Percentiles rank a stretch among this genome's conserved stretches.
Conservation (phyloP, 2,113 vertebrate genomes). For the Notarius quadriscutis region DNA sequence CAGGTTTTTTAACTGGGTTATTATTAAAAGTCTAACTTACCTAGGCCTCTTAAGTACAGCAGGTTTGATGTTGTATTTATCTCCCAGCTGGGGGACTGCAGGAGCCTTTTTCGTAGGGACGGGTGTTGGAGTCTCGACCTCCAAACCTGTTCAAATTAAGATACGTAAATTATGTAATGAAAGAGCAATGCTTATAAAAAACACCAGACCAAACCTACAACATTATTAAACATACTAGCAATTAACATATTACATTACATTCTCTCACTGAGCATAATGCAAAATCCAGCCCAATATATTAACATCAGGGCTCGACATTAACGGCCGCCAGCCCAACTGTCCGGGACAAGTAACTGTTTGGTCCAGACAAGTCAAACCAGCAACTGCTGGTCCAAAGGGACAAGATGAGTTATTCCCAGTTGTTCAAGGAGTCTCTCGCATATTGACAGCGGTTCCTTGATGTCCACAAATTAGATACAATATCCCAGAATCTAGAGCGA, state of each 20-base stretch:
- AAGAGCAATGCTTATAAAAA: not conserved
- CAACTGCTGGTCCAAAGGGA: too few species aligned
- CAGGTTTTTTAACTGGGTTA: too few species aligned
- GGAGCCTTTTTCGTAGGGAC: constrained; percentile 79
- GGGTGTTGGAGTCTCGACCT: constrained; percentile 82
- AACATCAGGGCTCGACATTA: not conserved
- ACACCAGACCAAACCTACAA: not conserved
- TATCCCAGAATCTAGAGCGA: too few species aligned
- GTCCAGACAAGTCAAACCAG: too few species aligned
- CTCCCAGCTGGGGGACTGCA: constrained; percentile 71
- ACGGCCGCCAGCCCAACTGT: too few species aligned
- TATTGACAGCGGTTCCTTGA: too few species aligned
- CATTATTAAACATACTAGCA: not conserved
- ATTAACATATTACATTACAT: not conserved
- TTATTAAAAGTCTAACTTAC: constrained; percentile 62
- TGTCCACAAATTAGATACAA: too few species aligned
- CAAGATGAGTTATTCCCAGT: too few species aligned
- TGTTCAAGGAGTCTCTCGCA: too few species aligned
- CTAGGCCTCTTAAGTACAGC: constrained; percentile 87
- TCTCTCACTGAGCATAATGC: not conserved
- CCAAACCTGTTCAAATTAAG: constrained; percentile 75
- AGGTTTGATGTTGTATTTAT: constrained; percentile 92
- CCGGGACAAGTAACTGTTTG: too few species aligned
- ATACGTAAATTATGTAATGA: not conserved
- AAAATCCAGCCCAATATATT: not conserved